Evolutionary conservation across 1,140 invertebrate genomes (phyloP).

Genomic region (Plectrocnemia conspersa): DNA sequence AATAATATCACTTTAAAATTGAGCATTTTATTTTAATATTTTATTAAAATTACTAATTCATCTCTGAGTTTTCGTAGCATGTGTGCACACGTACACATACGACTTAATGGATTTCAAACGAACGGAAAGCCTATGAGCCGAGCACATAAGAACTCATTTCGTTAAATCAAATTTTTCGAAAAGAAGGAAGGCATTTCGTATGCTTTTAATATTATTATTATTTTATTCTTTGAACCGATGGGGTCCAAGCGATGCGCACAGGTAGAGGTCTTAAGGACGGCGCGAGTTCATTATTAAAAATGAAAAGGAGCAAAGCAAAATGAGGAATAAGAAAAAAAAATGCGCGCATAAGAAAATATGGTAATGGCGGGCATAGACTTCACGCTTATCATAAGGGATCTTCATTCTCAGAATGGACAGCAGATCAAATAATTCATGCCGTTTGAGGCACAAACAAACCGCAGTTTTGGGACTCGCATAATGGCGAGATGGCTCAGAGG

Average conservation of each 20-base stretch:
- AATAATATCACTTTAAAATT: no score
- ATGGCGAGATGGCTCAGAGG: neutral
- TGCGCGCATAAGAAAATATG: constrained; percentile 17
- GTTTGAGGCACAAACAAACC: constrained; percentile 19
- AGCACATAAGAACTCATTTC: constrained; percentile 14
- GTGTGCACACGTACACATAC: constrained; percentile 1
- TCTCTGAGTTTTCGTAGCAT: no score
- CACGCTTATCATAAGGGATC: constrained; percentile 29
- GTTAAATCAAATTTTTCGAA: constrained; percentile 31
- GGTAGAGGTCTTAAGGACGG: constrained; percentile 9
- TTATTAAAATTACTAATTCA: no score
- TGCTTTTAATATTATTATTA: neutral
- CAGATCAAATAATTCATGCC: constrained; percentile 30
- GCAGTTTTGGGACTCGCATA: constrained; percentile 17
- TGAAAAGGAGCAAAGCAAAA: constrained; percentile 3
- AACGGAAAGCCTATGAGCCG: constrained; percentile 3
- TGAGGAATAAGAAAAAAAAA: neutral
- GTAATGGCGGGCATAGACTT: constrained; percentile 24
- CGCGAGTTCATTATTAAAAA: constrained; percentile 23
- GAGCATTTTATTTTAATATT: no score
- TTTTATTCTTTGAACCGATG: neutral
- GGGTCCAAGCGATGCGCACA: neutral
- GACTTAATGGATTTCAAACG: constrained; percentile 17
- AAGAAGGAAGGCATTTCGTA: constrained; percentile 16
- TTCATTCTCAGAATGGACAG: constrained; percentile 27